Conservation (phyloP, 2,888 invertebrate species). For the Nymphalis c-album region DNA sequence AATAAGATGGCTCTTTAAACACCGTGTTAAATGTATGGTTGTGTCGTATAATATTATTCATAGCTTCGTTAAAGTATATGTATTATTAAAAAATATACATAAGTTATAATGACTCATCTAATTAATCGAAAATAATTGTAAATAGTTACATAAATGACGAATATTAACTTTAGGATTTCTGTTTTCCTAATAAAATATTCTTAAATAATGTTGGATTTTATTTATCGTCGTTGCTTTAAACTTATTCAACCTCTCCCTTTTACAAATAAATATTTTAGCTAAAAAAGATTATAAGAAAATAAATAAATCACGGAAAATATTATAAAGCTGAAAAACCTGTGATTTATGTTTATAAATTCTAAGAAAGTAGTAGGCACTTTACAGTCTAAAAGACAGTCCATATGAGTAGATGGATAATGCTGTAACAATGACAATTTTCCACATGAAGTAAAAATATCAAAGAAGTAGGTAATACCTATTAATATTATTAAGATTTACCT, state of each 20-base stretch:
- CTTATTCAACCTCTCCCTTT: neutral
- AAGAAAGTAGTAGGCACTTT: too few relatives aligned
- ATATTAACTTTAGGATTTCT: conserved; percentile 68
- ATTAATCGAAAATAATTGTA: conserved; percentile 74
- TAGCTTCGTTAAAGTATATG: conserved; percentile 76
- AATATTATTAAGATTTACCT: too few relatives aligned
- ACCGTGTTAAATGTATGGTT: conserved; percentile 82
- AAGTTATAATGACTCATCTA: conserved; percentile 67
- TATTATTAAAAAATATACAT: conserved; percentile 70
- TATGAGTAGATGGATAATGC: too few relatives aligned
- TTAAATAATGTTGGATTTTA: conserved; percentile 47
- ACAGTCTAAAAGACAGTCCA: too few relatives aligned
- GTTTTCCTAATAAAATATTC: conserved; percentile 79
- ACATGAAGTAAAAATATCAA: too few relatives aligned
- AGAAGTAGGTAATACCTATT: too few relatives aligned
- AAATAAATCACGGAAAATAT: too few relatives aligned
- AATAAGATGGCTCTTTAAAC: conserved; percentile 52
- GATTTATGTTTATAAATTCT: too few relatives aligned
- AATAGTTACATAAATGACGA: conserved; percentile 70
- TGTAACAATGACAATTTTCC: too few relatives aligned
- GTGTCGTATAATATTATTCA: conserved; percentile 79
- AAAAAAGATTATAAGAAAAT: too few relatives aligned
- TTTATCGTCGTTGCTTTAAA: conserved; percentile 32
- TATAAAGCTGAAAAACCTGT: too few relatives aligned
- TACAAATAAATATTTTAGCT: neutral